Percentiles rank a stretch among this genome's conserved stretches.
Conservation (phyloP, 2,113 vertebrate genomes). For the Plectropomus leopardus region DNA sequence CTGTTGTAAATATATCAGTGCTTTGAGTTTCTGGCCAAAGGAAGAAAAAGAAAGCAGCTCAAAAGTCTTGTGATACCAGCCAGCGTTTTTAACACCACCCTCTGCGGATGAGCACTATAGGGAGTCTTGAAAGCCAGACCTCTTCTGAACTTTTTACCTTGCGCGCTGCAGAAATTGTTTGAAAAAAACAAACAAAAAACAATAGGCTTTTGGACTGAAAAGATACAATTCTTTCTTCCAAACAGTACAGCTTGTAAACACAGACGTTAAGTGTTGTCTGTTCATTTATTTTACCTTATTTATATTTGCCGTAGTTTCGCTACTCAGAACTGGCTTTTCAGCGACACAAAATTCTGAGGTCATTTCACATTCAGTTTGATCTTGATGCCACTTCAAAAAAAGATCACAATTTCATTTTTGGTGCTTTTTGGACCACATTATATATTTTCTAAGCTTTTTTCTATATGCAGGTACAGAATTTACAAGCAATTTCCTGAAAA, state of each 20-base stretch:
- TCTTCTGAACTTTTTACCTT: conserved; percentile 10
- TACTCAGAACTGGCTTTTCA: not conserved
- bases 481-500: not conserved
- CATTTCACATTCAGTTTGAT: not conserved
- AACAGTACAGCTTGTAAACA: not conserved
- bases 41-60: not conserved
- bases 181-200: conserved; percentile 6
- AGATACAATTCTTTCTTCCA: not conserved
- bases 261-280: not conserved
- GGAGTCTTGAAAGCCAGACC: not conserved
- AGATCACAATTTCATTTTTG: too few species aligned
- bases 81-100: not conserved
- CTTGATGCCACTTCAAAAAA: not conserved
- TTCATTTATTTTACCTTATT: not conserved
- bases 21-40: not conserved
- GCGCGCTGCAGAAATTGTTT: not conserved
- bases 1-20: not conserved
- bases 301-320: not conserved
- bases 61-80: not conserved
- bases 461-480: not conserved
- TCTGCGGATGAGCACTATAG: not conserved
- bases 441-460: not conserved
- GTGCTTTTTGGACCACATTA: too few species aligned
- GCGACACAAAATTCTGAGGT: not conserved
- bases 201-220: not conserved